Conservation (phyloP, 2,797 vertebrate species). For the Ceyx erithaca region DNA sequence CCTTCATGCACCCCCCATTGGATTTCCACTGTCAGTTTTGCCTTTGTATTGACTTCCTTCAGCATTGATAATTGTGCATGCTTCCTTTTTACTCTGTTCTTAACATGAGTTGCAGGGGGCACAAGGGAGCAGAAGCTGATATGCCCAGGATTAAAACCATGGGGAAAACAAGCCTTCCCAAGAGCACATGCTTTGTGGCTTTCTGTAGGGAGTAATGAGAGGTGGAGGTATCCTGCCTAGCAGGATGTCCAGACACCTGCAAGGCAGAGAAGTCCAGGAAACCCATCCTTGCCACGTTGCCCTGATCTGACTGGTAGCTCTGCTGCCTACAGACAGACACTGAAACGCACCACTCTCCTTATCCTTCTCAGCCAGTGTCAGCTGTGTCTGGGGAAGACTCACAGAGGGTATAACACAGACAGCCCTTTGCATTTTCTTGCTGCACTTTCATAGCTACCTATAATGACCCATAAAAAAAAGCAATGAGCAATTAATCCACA, state of each 20-base stretch:
- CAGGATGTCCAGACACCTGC: background rate
- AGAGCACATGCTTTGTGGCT: accelerated
- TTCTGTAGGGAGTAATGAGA: background rate
- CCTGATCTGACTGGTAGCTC: background rate
- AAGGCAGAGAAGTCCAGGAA: background rate
- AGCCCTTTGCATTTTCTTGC: background rate
- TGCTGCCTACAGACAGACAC: background rate
- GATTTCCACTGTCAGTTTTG: background rate
- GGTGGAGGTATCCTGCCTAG: background rate
- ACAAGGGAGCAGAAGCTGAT: background rate
- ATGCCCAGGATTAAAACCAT: background rate
- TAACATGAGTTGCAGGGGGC: background rate
- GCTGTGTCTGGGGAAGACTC: background rate
- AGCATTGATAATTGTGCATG: background rate
- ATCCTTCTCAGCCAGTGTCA: background rate
- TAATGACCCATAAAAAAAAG: background rate
- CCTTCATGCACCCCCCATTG: background rate
- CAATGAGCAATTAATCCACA: background rate
- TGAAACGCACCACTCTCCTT: accelerated
- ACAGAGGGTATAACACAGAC: background rate
- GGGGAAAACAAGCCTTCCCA: background rate
- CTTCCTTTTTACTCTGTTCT: background rate
- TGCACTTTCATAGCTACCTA: background rate
- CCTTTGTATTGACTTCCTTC: background rate
- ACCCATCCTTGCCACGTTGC: background rate